These are phyloP conservation scores for Pasiphila rectangulata DNA, from an alignment of 2,888 invertebrate species.

Conservation along the genomic window DNA sequence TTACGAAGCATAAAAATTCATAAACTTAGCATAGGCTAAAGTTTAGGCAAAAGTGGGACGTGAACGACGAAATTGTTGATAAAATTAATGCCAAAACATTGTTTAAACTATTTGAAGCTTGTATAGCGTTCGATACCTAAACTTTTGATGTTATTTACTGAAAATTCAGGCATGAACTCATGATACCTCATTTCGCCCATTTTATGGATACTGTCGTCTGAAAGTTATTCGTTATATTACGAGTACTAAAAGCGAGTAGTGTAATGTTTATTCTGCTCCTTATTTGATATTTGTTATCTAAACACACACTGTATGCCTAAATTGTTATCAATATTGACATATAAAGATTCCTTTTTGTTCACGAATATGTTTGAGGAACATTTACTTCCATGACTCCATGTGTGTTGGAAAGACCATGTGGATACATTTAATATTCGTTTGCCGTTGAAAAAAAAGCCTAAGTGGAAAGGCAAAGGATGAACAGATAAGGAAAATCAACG, in stretches of 20 bases:
- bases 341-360: background rate
- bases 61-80: conserved; percentile 44
- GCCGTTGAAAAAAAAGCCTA: background rate
- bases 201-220: conserved; percentile 23
- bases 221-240: conserved; percentile 26
- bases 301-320: conserved; percentile 22
- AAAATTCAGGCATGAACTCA: conserved; percentile 7
- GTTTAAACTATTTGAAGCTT: conserved; percentile 1
- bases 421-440: background rate
- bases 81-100: conserved; percentile 31
- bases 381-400: no score
- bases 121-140: conserved; percentile 14
- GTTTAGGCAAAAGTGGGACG: conserved; percentile 42
- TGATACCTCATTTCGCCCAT: conserved; percentile 18
- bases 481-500: conserved; percentile 25
- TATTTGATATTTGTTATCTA: conserved; percentile 33
- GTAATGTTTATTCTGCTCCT: conserved; percentile 30
- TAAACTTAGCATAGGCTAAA: conserved; percentile 50
- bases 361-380: background rate
- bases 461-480: background rate
- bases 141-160: conserved; percentile 8
- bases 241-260: conserved; percentile 28
- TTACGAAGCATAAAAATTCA: conserved; percentile 42
- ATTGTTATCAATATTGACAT: conserved; percentile 13
- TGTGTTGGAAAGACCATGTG: background rate